Conservation (phyloP, 1,140 invertebrate genomes). For the Dendrolimus punctatus region DNA sequence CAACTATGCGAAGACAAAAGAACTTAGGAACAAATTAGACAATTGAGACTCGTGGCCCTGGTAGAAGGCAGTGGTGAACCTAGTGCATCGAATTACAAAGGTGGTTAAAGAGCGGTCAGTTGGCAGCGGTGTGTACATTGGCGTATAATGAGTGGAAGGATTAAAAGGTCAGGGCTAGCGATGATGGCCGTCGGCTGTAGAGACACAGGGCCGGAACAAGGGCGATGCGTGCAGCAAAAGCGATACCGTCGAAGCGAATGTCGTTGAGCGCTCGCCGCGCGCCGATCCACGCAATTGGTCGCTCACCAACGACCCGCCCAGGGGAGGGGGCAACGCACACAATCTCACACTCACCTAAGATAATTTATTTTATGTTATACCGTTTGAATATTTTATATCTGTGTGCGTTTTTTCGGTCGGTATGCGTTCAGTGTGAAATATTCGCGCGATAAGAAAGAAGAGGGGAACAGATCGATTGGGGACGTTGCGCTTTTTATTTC, state of each 20-base stretch:
- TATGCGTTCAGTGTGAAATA: conserved; percentile 70
- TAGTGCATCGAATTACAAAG: too few species aligned
- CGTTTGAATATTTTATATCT: conserved; percentile 72
- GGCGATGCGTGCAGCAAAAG: conserved; percentile 18
- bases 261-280: conserved; percentile 35
- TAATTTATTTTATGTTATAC: conserved; percentile 71
- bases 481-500: conserved; percentile 65
- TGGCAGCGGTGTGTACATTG: too few species aligned
- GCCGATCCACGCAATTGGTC: conserved; percentile 56
- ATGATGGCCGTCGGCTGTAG: conserved; percentile 14
- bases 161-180: conserved; percentile 25
- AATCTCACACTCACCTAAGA: conserved; percentile 59
- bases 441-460: conserved; percentile 70
- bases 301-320: conserved; percentile 45
- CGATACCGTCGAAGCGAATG: conserved; percentile 32
- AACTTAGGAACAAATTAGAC: neutral
- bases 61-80: conserved; percentile 7
- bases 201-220: conserved; percentile 3
- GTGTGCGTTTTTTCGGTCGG: conserved; percentile 67
- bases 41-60: conserved; percentile 6
- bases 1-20: too few species aligned
- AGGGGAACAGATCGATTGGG: conserved; percentile 67
- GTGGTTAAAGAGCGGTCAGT: too few species aligned
- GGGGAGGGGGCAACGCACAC: conserved; percentile 56
- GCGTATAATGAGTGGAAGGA: conserved; percentile 19